Conservation (phyloP, 2,888 invertebrate species). For the Troides aeacus region DNA sequence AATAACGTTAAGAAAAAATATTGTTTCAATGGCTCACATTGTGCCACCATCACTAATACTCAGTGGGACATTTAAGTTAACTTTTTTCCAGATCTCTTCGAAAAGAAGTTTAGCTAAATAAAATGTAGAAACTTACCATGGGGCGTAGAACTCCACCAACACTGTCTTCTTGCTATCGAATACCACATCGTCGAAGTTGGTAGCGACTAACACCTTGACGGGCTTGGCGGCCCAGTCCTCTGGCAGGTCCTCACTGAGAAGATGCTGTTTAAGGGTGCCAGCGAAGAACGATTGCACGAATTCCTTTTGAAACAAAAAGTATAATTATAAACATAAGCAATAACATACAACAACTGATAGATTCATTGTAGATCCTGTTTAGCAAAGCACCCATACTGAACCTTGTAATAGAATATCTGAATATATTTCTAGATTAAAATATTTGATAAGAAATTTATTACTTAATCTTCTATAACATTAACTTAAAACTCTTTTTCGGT, state of each 20-base stretch:
- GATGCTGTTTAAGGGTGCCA: constrained; percentile 96
- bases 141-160: constrained; percentile 99
- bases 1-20: too few species aligned
- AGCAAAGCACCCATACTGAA: too few species aligned
- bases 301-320: constrained; percentile 51
- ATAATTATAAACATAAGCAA: neutral
- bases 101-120: neutral
- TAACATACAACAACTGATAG: too few species aligned
- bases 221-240: constrained; percentile 98
- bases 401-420: too few species aligned
- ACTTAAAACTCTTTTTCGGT: neutral
- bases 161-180: constrained; percentile 93
- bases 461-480: neutral
- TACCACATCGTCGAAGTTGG: constrained; percentile 97
- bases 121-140: constrained; percentile 83
- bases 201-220: constrained; percentile 95
- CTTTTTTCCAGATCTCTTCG: too few species aligned
- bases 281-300: constrained; percentile 95
- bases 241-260: constrained; percentile 95
- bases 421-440: too few species aligned
- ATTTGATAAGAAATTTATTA: too few species aligned
- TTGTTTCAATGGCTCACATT: too few species aligned
- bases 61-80: too few species aligned
- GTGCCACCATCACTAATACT: too few species aligned
- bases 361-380: too few species aligned